Evolutionary conservation across 2,888 invertebrate genomes (phyloP).

Genomic region (Danaus chrysippus): DNA sequence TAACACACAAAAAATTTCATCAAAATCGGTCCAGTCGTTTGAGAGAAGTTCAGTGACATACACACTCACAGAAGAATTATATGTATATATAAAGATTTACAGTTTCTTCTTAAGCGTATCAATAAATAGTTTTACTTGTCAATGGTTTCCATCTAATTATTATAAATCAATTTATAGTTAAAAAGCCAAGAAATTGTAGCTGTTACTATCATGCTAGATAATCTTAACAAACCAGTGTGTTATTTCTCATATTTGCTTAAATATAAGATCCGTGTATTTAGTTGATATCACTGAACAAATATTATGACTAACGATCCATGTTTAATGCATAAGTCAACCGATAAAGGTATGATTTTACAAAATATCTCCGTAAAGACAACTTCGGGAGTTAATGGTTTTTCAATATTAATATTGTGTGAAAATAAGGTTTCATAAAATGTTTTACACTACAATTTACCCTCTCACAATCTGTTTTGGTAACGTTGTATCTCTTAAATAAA

Average conservation of each 20-base stretch:
- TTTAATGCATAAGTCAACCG: conserved; percentile 1
- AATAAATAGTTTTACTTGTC: too few relatives aligned
- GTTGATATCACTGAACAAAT: conserved; percentile 23
- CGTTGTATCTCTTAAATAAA: too few relatives aligned
- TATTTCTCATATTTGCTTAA: conserved; percentile 11
- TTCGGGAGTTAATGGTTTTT: conserved; percentile 6
- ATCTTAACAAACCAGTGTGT: conserved; percentile 18
- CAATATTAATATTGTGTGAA: conserved; percentile 5
- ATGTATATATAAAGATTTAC: too few relatives aligned
- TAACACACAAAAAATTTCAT: too few relatives aligned
- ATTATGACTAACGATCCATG: conserved; percentile 13
- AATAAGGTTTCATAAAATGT: not conserved
- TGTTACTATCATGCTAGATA: conserved; percentile 4
- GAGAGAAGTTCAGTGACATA: too few relatives aligned
- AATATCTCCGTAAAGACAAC: conserved; percentile 16
- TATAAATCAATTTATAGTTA: not conserved
- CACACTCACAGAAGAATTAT: too few relatives aligned
- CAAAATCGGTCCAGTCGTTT: too few relatives aligned
- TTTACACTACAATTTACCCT: too few relatives aligned
- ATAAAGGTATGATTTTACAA: not conserved
- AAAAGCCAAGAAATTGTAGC: not conserved
- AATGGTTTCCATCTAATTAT: not conserved
- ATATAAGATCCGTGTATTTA: conserved; percentile 12
- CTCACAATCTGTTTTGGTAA: too few relatives aligned
- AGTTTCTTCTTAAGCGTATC: too few relatives aligned